Conservation (phyloP, 23 tunicate species). For the Trididemnum clinides region DNA sequence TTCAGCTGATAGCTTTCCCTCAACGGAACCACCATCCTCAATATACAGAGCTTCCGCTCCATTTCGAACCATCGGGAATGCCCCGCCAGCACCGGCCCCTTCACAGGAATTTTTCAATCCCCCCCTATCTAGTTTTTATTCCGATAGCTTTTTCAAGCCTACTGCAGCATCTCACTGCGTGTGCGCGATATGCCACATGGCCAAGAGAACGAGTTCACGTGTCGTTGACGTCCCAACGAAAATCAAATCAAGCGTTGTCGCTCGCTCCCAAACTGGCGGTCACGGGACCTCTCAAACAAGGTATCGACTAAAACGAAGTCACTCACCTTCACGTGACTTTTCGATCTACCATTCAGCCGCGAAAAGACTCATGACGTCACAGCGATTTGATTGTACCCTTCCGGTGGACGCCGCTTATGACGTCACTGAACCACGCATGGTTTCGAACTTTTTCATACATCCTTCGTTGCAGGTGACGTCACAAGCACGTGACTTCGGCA, state of each 20-base stretch:
- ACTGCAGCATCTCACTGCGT: slow-evolving; percentile 32
- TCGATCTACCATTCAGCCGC: slow-evolving; percentile 3
- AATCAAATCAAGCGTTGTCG: slow-evolving; percentile 20
- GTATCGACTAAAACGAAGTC: slow-evolving; percentile 11
- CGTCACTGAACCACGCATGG: not conserved
- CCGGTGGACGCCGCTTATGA: not conserved
- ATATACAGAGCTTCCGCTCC: not conserved
- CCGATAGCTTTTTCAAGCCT: too few relatives aligned
- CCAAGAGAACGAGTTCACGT: slow-evolving; percentile 23
- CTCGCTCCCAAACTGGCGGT: not conserved
- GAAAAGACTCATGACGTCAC: not conserved
- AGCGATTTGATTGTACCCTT: not conserved
- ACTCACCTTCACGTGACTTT: slow-evolving; percentile 18
- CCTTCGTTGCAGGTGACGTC: slow-evolving; percentile 35
- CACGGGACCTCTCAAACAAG: not conserved
- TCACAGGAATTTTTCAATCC: too few relatives aligned
- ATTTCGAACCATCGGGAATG: not conserved
- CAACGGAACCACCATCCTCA: not conserved
- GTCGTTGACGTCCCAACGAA: slow-evolving; percentile 20
- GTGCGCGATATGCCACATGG: slow-evolving; percentile 59
- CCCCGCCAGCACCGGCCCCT: not conserved
- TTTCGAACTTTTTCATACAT: slow-evolving; percentile 16
- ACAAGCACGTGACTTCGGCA: slow-evolving; percentile 23
- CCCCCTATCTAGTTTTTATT: too few relatives aligned
- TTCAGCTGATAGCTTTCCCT: not conserved